phyloP scores from a whole-genome alignment of 2,113 vertebrate species.

The Hiodon alosoides region DNA sequence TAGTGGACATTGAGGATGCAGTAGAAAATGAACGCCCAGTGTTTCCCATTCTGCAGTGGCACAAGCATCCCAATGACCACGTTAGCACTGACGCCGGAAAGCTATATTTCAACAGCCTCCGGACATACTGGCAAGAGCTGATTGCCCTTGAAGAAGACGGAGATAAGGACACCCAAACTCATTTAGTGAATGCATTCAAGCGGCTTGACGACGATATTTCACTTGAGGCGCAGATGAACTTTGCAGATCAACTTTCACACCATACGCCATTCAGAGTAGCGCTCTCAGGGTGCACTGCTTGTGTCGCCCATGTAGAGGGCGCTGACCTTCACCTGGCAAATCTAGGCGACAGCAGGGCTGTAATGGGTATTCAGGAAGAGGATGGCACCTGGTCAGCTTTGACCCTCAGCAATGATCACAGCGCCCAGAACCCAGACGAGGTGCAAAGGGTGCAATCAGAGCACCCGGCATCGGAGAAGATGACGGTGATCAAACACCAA shows the following conservation, averaged over 20 bases:
- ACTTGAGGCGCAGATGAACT: conserved; percentile 55
- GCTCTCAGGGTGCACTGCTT: conserved; percentile 54
- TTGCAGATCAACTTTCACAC: conserved; percentile 29
- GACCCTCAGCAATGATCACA: conserved; percentile 54
- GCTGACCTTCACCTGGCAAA: conserved; percentile 50
- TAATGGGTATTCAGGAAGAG: conserved; percentile 46
- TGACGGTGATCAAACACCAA: conserved; percentile 46
- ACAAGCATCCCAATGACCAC: conserved; percentile 41
- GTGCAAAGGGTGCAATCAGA: conserved; percentile 48
- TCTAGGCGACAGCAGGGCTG: conserved; percentile 52
- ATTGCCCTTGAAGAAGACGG: conserved; percentile 37
- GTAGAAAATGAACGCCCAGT: conserved; percentile 49
- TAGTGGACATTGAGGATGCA: conserved; percentile 48
- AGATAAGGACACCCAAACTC: conserved; percentile 28
- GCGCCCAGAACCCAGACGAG: conserved; percentile 51
- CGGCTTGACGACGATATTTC: conserved; percentile 57
- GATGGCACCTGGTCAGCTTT: conserved; percentile 43
- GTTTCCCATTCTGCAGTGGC: conserved; percentile 52
- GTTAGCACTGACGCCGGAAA: conserved; percentile 33
- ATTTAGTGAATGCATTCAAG: conserved; percentile 46
- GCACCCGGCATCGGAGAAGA: conserved; percentile 42
- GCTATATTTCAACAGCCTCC: conserved; percentile 48
- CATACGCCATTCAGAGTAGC: conserved; percentile 49
- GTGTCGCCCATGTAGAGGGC: conserved; percentile 40
- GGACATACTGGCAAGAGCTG: conserved; percentile 57